Evolutionary conservation across 92 coral and sea anemone genomes (phyloP), one percentile per base, ranked within the genome.

Genomic region (Heteractis magnifica): DNA sequence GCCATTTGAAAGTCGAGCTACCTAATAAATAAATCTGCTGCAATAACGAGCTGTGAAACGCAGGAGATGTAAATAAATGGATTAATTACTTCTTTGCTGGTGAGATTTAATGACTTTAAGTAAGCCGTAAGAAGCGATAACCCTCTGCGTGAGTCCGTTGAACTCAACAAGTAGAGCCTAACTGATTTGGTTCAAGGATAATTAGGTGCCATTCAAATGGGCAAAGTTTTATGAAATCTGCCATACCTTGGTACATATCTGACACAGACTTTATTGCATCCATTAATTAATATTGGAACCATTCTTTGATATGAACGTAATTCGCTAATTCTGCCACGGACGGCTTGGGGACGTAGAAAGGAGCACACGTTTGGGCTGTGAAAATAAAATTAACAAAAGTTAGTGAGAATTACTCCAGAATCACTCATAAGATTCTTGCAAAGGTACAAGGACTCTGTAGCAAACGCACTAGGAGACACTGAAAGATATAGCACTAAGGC

Each of bases 341-440:
- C 71, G 55, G 21, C 75, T 19, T 58, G 72, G 12, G 70, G 86
- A 72, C 86, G 79, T 14, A 59, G 26, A 51, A 51, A 83, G 10
- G 74, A 26, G 26, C 86, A 83, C 59, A 83, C 86, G 59, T 83
- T 74, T 23, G 80, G 86, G 48, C 86, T 83, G 72, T 14, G 64
- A 56, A 74, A 55, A 62, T 62, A 62, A 34, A 34, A 34, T 34
- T 34, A 41, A 34, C 44, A 34, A 34, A 34, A 2, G 16, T 20
- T 14, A 20, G 49, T 8, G 49, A 48, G 34, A 48, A 14, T 6
- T 23, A 34, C 44, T 34, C 3, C 44, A 34, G 44, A 34, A 34
- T 34, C 44, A 34, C 44, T 34, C 44, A 34, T 34, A 34, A 34
- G 44, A 34, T 34, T 34, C 44, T 34, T 34, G 44, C 44, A 34